Conservation (phyloP, 2,113 vertebrate genomes). For the Syngnathoides biaculeatus region DNA sequence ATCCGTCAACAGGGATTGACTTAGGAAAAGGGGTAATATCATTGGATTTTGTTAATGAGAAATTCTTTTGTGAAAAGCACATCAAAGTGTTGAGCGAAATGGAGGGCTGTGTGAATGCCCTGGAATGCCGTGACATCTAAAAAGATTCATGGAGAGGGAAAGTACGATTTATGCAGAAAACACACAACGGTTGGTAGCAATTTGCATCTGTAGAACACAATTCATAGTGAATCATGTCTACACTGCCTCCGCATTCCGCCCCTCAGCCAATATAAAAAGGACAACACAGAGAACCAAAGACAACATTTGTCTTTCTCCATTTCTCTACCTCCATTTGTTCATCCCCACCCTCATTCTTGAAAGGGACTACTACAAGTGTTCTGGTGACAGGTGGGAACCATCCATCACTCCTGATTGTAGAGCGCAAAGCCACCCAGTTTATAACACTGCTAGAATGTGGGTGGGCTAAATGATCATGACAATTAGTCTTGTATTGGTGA, state of each 20-base stretch:
- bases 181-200: constrained; percentile 45
- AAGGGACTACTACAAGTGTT: constrained; percentile 58
- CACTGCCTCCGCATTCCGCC: constrained; percentile 34
- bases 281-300: constrained; percentile 51
- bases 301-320: constrained; percentile 43
- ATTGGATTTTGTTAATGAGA: constrained; percentile 1
- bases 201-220: constrained; percentile 60
- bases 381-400: constrained; percentile 59
- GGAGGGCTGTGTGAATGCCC: neutral
- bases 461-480: constrained; percentile 61
- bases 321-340: constrained; percentile 48
- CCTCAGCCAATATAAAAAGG: constrained; percentile 34
- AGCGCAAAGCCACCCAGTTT: constrained; percentile 44
- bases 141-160: constrained; percentile 6
- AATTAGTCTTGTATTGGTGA: constrained; percentile 50
- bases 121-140: constrained; percentile 15
- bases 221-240: constrained; percentile 63
- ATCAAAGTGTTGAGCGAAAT: neutral
- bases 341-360: constrained; percentile 39
- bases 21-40: neutral
- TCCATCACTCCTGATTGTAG: constrained; percentile 61
- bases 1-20: neutral
- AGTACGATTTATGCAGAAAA: constrained; percentile 40
- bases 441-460: constrained; percentile 46
- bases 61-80: constrained; percentile 1